A percentile compares a stretch with the other conserved stretches of the same genome.
These are phyloP conservation scores for Epizoanthus stellaris DNA, from an alignment of 92 coral and sea anemone genomes.

Conservation along the genomic window DNA sequence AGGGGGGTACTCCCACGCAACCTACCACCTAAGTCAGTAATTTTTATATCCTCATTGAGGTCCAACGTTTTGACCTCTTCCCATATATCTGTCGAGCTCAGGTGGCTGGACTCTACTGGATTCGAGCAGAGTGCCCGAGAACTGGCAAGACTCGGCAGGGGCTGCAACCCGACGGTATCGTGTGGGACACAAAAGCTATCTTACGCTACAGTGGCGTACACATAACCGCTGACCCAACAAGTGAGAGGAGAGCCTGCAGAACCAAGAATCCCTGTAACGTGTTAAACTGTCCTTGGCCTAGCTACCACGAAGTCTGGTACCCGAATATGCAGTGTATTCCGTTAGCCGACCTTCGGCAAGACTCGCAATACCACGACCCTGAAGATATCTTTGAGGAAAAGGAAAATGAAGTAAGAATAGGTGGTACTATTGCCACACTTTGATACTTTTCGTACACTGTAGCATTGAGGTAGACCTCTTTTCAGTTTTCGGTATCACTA, in stretches of 20 bases:
- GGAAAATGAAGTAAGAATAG: conserved; percentile 37
- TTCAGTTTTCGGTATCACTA: too few relatives aligned
- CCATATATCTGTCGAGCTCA: not conserved
- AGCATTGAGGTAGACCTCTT: too few relatives aligned
- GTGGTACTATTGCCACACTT: not conserved
- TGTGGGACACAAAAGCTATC: conserved; percentile 44
- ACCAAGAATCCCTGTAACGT: conserved; percentile 51
- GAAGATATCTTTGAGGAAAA: not conserved
- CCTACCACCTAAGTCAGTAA: too few relatives aligned
- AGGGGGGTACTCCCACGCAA: too few relatives aligned
- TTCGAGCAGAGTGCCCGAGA: conserved; percentile 47
- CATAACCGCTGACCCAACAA: conserved; percentile 40
- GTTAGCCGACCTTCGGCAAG: conserved; percentile 37
- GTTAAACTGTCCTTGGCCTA: conserved; percentile 70
- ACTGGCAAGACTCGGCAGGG: conserved; percentile 8
- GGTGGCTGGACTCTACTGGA: conserved; percentile 61
- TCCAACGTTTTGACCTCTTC: too few relatives aligned
- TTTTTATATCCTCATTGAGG: too few relatives aligned
- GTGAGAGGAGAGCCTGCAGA: conserved; percentile 47
- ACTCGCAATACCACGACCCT: conserved; percentile 27
- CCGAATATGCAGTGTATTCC: conserved; percentile 55
- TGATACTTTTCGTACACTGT: too few relatives aligned
- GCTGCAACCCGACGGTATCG: conserved; percentile 48
- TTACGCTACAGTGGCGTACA: conserved; percentile 47
- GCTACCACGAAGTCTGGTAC: conserved; percentile 54